Conservation (phyloP, 2,113 vertebrate species). For the Gila orcuttii region DNA sequence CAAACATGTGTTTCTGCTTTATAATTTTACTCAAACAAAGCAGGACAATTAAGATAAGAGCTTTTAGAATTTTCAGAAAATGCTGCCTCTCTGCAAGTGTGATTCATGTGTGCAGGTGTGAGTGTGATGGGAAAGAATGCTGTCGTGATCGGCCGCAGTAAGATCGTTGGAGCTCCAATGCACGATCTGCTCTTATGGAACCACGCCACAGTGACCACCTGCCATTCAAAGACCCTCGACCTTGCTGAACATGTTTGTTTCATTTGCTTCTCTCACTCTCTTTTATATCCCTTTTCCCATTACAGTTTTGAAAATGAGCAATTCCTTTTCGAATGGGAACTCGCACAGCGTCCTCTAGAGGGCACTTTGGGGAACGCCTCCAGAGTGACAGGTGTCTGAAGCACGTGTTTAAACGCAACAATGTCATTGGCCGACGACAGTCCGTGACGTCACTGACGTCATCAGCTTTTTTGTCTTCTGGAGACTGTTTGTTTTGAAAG, state of each 20-base stretch:
- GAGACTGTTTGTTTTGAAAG: too few species aligned
- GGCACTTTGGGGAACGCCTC: too few species aligned
- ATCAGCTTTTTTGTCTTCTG: too few species aligned
- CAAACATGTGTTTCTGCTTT: neutral
- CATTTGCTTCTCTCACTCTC: neutral
- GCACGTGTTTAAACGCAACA: too few species aligned
- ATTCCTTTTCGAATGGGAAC: neutral
- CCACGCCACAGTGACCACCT: slow-evolving; percentile 92
- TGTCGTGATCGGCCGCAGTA: slow-evolving; percentile 93
- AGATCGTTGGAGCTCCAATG: slow-evolving; percentile 96
- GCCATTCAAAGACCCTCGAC: slow-evolving; percentile 88
- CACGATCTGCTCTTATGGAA: slow-evolving; percentile 93
- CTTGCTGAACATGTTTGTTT: slow-evolving; percentile 80
- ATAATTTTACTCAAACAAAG: neutral
- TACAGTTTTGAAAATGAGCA: neutral
- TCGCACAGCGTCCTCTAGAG: too few species aligned
- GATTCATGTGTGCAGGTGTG: slow-evolving; percentile 75
- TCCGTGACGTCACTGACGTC: too few species aligned
- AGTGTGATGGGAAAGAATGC: slow-evolving; percentile 86
- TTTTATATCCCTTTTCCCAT: neutral
- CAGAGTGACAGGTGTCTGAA: too few species aligned
- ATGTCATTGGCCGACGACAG: too few species aligned
- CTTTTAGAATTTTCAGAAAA: neutral
- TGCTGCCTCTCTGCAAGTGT: neutral
- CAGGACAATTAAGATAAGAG: neutral